A percentile compares a stretch with the other conserved stretches of the same genome.
These are phyloP conservation scores for Ammodytes dubius DNA, from an alignment of 2,113 vertebrate species.

Conservation along the genomic window DNA sequence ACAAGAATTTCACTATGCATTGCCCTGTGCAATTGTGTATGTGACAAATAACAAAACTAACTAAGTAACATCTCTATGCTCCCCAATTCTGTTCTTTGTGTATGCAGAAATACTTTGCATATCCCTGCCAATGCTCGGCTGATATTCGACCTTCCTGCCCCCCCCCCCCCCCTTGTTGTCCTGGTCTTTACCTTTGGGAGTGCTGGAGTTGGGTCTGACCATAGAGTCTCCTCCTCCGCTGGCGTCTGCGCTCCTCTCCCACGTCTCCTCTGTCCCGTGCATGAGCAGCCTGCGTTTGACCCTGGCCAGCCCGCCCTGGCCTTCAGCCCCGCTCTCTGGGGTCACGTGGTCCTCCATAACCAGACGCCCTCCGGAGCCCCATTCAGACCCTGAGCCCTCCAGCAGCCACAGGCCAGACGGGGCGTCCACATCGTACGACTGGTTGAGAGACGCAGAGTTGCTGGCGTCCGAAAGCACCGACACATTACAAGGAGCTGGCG, in stretches of 20 bases:
- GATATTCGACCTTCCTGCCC: too few species aligned
- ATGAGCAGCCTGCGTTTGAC: conserved; percentile 83
- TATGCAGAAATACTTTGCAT: too few species aligned
- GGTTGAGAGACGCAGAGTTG: conserved; percentile 69
- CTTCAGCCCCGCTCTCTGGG: conserved; percentile 57
- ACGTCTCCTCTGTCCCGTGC: conserved; percentile 54
- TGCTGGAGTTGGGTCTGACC: conserved; percentile 50
- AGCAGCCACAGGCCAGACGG: conserved; percentile 77
- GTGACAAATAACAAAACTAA: too few species aligned
- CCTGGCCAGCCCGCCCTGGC: conserved; percentile 54
- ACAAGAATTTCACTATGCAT: too few species aligned
- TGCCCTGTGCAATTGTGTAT: too few species aligned
- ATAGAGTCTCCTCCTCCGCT: not conserved
- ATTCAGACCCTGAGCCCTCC: conserved; percentile 19
- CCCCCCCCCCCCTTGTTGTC: too few species aligned
- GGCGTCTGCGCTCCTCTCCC: conserved; percentile 8
- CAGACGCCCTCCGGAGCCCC: not conserved
- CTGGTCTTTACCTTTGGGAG: conserved; percentile 70
- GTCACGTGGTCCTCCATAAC: conserved; percentile 63
- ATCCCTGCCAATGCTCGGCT: too few species aligned
- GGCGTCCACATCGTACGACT: conserved; percentile 78
- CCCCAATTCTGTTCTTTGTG: not conserved
- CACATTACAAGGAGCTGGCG: not conserved
- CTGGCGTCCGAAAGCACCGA: conserved; percentile 51
- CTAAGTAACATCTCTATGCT: not conserved